These are phyloP conservation scores for Phasia obesa DNA, from an alignment of 2,888 invertebrate species.

Conservation along the genomic window DNA sequence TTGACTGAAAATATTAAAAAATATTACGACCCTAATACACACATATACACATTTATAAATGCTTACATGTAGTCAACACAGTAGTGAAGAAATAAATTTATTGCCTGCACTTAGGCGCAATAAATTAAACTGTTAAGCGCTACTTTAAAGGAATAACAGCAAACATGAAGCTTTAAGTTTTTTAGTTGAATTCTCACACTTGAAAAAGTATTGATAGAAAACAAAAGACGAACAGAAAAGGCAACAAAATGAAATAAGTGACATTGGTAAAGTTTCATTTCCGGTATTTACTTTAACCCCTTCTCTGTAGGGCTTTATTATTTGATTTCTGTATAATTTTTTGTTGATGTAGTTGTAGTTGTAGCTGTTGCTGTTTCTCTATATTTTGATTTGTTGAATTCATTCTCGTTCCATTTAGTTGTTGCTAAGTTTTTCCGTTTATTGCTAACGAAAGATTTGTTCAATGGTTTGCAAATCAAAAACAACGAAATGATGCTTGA, in stretches of 20 bases:
- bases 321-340: slow-evolving; percentile 40
- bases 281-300: slow-evolving; percentile 62
- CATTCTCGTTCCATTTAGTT: slow-evolving; percentile 47
- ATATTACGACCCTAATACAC: slow-evolving; percentile 11
- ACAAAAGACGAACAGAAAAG: slow-evolving; percentile 19
- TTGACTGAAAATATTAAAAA: no score
- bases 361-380: slow-evolving; percentile 6
- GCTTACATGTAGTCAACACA: slow-evolving; percentile 11
- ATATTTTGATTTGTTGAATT: slow-evolving; percentile 42
- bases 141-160: slow-evolving; percentile 60
- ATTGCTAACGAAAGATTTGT: slow-evolving; percentile 62
- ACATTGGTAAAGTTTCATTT: slow-evolving; percentile 69
- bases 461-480: slow-evolving; percentile 66
- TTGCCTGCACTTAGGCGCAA: slow-evolving; percentile 67
- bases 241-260: slow-evolving; percentile 45
- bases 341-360: slow-evolving; percentile 13
- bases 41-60: background rate
- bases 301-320: slow-evolving; percentile 26
- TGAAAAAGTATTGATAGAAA: slow-evolving; percentile 49
- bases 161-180: slow-evolving; percentile 39
- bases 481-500: slow-evolving; percentile 63
- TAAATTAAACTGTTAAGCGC: slow-evolving; percentile 67
- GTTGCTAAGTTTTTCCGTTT: slow-evolving; percentile 21
- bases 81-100: slow-evolving; percentile 50
- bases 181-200: slow-evolving; percentile 30